phyloP scores from a whole-genome alignment of 2,113 vertebrate genomes.

The Lagopus muta region DNA sequence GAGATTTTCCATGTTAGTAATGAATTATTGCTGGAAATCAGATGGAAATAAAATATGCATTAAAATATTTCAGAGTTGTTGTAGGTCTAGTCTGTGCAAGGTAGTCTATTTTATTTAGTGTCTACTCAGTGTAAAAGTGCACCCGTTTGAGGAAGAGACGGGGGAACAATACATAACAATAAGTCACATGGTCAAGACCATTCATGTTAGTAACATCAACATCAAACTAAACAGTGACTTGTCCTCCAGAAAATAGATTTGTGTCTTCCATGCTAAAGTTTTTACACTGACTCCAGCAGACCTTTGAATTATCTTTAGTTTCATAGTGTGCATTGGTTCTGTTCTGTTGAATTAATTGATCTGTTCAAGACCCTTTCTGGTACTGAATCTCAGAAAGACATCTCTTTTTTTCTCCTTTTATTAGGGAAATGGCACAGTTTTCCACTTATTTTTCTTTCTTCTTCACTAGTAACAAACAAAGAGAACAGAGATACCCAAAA shows the following conservation, averaged over 20 bases:
- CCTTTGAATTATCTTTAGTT: background rate
- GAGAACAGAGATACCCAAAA: background rate
- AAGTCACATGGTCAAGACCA: background rate
- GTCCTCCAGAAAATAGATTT: background rate
- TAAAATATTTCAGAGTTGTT: background rate
- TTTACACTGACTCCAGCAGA: background rate
- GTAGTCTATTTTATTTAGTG: background rate
- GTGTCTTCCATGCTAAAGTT: background rate
- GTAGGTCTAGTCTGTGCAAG: background rate
- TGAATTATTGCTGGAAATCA: background rate
- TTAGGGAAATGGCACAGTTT: background rate
- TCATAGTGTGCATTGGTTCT: rapidly evolving
- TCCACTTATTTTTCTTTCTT: background rate
- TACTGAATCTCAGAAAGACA: background rate
- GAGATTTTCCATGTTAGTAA: background rate
- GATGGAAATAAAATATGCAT: background rate
- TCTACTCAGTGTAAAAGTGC: background rate
- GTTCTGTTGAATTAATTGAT: background rate
- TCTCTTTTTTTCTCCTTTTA: background rate
- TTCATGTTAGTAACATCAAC: background rate
- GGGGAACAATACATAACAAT: background rate
- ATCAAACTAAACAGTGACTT: background rate
- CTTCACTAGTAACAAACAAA: background rate
- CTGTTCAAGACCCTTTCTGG: background rate
- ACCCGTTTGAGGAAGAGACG: background rate